Percentiles rank a stretch among this genome's conserved stretches.
Conservation (phyloP, 2,888 invertebrate species). For the Oligia fasciuncula region DNA sequence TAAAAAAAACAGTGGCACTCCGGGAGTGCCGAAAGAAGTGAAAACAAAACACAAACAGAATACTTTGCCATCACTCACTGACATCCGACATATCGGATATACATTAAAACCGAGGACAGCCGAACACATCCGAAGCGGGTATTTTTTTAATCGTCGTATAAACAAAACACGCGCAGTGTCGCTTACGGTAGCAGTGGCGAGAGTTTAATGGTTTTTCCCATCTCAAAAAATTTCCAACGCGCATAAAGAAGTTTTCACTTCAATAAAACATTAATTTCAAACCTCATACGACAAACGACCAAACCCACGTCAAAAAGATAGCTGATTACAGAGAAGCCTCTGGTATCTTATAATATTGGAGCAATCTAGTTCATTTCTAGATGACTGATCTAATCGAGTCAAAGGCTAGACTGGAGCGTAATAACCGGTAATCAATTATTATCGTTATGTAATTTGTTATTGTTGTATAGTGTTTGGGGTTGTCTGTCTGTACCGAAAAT, state of each 20-base stretch:
- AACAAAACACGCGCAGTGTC: too few relatives aligned
- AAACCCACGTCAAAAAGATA: slow-evolving; percentile 4
- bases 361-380: slow-evolving; percentile 53
- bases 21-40: too few relatives aligned
- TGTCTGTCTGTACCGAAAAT: slow-evolving; percentile 19
- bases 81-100: too few relatives aligned
- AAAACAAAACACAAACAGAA: too few relatives aligned
- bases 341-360: slow-evolving; percentile 27
- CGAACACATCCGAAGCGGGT: too few relatives aligned
- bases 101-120: too few relatives aligned
- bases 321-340: slow-evolving; percentile 26
- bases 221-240: too few relatives aligned
- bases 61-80: too few relatives aligned
- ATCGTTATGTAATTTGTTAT: slow-evolving; percentile 58
- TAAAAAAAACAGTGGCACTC: not conserved
- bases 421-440: slow-evolving; percentile 67
- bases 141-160: too few relatives aligned
- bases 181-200: too few relatives aligned
- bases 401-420: slow-evolving; percentile 57
- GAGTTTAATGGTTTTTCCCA: too few relatives aligned
- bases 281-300: not conserved
- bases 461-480: slow-evolving; percentile 18
- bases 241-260: too few relatives aligned
- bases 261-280: slow-evolving; percentile 2
- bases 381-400: slow-evolving; percentile 65